Evolutionary conservation across 2,888 invertebrate genomes (phyloP), one percentile per base, ranked within the genome.

Genomic region (Pelosia muscerda): DNA sequence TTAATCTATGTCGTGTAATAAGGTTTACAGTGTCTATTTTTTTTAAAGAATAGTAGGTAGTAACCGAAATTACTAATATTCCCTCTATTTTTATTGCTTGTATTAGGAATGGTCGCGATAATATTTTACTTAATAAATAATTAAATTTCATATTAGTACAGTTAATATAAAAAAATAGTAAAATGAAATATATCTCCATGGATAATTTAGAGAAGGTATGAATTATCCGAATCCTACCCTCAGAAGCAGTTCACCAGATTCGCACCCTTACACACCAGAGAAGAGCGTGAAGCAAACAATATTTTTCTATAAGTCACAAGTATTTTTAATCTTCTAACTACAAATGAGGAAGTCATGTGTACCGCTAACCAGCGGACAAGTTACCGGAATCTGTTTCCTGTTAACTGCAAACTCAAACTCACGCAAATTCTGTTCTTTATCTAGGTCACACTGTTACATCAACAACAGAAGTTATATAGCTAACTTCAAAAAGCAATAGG

Each of bases 321-420:
- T 15, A 38, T 38, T 38, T n/a, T n/a, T n/a, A n/a, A n/a, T n/a
- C 38, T 38, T 38, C 38, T 38, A 38, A 38, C 34, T 34, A 11
- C 34, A 38, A 3, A 38, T n/a, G n/a, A 49, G 19, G 19, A 19
- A 19, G n/a, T 49, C 49, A n/a, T 49, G 19, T 49, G 49, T 49
- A 49, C 49, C 49, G 49, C 49, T 49, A n/a, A 49, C 49, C 49
- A 49, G n/a, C 2, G 49, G 49, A 49, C 49, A 4, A 5, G 9
- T 49, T 49, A n/a, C 49, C n/a, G n/a, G 49, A 49, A 49, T 49
- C 49, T 49, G 49, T n/a, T 49, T 49, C 49, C 49, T 49, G 49
- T n/a, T 49, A 49, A 49, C n/a, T 49, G 9, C 49, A 49, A 49
- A 49, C 8, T 49, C n/a, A 49, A 49, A 49, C n/a, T 49, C 9